A percentile compares a stretch with the other conserved stretches of the same genome.
Conservation (phyloP, 2,888 invertebrate genomes). For the Philonicus albiceps region DNA sequence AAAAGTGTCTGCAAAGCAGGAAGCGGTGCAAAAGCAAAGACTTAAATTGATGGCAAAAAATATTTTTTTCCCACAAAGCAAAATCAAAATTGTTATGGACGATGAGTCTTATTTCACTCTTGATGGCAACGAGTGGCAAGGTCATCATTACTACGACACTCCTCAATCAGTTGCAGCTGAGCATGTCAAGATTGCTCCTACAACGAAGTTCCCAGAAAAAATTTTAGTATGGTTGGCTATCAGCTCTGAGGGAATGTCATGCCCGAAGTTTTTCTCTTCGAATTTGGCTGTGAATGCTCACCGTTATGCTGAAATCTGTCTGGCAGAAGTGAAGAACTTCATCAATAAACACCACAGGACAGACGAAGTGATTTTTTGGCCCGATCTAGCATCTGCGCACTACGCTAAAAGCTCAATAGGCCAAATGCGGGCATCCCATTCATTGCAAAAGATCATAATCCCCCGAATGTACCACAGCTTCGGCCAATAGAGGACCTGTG, state of each 20-base stretch:
- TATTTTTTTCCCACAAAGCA: too few species aligned
- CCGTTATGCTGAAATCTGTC: too few species aligned
- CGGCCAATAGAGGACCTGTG: neutral
- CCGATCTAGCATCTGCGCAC: neutral
- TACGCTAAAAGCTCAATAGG: neutral
- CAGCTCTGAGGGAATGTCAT: neutral
- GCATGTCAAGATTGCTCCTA: neutral
- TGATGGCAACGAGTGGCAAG: too few species aligned
- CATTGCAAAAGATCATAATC: neutral
- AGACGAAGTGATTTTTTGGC: neutral
- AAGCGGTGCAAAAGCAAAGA: too few species aligned
- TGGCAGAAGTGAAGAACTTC: too few species aligned
- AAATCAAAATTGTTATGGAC: constrained; percentile 39
- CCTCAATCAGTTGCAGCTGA: neutral
- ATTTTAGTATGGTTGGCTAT: neutral
- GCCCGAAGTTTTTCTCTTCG: neutral
- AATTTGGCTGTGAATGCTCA: neutral
- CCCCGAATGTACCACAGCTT: neutral
- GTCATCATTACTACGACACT: neutral
- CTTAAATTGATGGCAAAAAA: too few species aligned
- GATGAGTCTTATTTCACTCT: neutral
- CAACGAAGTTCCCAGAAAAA: neutral
- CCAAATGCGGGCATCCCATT: neutral
- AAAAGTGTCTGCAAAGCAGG: too few species aligned
- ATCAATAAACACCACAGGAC: neutral